phyloP scores from a whole-genome alignment of 1,140 invertebrate species.

The Gonatopus flavifemur region DNA sequence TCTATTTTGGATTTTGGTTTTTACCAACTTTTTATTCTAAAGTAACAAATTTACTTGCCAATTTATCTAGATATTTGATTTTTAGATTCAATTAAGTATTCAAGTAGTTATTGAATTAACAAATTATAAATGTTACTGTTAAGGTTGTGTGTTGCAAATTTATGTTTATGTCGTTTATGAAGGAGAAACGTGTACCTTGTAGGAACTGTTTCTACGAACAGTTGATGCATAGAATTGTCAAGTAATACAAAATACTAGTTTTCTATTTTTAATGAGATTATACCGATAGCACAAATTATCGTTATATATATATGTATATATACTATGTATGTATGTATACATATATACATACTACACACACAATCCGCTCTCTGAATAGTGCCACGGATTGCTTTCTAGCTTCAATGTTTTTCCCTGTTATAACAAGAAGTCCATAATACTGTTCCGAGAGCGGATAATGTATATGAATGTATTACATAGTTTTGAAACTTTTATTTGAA shows the following conservation, averaged over 20 bases:
- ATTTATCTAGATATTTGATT: constrained; percentile 1
- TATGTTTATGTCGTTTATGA: constrained; percentile 11
- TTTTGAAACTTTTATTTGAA: no score
- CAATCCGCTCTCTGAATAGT: no score
- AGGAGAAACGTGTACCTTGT: constrained; percentile 20
- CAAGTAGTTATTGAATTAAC: constrained; percentile 5
- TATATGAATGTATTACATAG: no score
- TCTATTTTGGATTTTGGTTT: no score
- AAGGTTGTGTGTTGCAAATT: constrained; percentile 21
- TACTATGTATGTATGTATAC: no score
- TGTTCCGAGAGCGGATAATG: no score
- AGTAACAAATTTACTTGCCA: constrained; percentile 13
- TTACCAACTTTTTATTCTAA: no score
- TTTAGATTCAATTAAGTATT: background rate
- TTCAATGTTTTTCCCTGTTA: no score
- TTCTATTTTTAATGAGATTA: constrained; percentile 16
- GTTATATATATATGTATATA: no score
- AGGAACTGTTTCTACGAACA: constrained; percentile 9
- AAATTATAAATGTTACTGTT: constrained; percentile 8
- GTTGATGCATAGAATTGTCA: constrained; percentile 6
- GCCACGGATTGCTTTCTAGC: no score
- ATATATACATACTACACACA: no score
- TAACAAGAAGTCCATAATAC: no score
- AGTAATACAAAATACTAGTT: constrained; percentile 16
- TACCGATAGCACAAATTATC: constrained; percentile 9